Conservation (phyloP, 2,888 invertebrate genomes). For the Caenorhabditis imperialis region DNA sequence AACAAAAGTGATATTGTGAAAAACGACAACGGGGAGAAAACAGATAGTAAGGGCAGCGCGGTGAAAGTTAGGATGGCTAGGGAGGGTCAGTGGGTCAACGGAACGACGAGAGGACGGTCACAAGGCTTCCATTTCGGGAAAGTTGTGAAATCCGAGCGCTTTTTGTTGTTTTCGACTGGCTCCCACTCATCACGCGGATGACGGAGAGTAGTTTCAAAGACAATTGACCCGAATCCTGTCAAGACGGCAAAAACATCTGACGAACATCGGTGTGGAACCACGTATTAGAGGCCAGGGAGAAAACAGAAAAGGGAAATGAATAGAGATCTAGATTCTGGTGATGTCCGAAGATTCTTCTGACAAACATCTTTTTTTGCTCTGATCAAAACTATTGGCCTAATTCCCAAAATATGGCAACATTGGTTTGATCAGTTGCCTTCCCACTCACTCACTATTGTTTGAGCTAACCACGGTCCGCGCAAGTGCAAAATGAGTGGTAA, state of each 20-base stretch:
- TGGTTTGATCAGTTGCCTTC: too few species aligned
- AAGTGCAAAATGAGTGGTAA: constrained; percentile 48
- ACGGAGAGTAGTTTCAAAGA: constrained; percentile 38
- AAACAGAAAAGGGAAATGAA: constrained; percentile 6
- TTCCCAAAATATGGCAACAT: too few species aligned
- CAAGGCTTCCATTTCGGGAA: constrained; percentile 34
- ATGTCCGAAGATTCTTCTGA: too few species aligned
- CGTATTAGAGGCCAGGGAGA: not conserved
- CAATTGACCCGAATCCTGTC: constrained; percentile 39
- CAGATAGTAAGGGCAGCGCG: constrained; percentile 29
- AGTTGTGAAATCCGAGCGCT: constrained; percentile 27
- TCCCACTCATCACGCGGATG: constrained; percentile 36
- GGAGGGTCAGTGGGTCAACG: constrained; percentile 50
- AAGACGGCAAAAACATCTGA: constrained; percentile 24
- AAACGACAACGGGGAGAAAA: constrained; percentile 28
- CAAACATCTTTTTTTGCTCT: too few species aligned
- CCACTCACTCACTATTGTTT: too few species aligned
- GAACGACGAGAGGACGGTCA: constrained; percentile 39
- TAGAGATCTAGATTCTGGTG: too few species aligned
- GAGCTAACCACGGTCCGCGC: constrained; percentile 39
- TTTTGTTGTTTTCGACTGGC: constrained; percentile 17
- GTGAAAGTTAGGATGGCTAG: constrained; percentile 35
- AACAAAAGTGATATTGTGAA: constrained; percentile 13
- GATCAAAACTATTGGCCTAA: too few species aligned
- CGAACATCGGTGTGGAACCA: constrained; percentile 3